Conservation (phyloP, 2,888 invertebrate species). For the Patella caerulea region DNA sequence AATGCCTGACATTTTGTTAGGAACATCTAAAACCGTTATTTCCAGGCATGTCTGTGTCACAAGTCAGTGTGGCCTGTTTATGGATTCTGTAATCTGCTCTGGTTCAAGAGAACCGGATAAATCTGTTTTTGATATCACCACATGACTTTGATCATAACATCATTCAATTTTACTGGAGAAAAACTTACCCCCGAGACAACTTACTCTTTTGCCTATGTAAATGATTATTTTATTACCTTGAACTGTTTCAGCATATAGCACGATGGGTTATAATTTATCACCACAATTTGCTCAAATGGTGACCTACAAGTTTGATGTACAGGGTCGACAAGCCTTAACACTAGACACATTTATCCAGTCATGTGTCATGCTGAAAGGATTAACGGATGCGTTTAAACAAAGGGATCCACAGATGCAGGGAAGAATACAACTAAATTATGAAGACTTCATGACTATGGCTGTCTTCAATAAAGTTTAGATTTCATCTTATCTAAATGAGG, state of each 20-base stretch:
- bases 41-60: no score
- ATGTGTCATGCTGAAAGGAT: conserved; percentile 86
- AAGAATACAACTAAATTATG: conserved; percentile 87
- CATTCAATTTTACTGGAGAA: no score
- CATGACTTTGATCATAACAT: no score
- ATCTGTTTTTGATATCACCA: no score
- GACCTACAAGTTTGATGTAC: conserved; percentile 80
- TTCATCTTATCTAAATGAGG: background rate
- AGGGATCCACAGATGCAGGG: conserved; percentile 87
- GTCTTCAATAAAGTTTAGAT: conserved; percentile 72
- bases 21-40: no score
- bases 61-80: no score
- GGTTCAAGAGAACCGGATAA: no score
- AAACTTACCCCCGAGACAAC: background rate
- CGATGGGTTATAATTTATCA: conserved; percentile 91
- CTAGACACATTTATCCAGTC: conserved; percentile 91
- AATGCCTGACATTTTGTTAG: no score
- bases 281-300: conserved; percentile 84
- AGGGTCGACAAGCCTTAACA: conserved; percentile 78
- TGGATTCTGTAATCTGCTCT: no score
- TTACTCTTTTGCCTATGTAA: no score
- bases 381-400: conserved; percentile 84
- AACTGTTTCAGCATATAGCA: conserved; percentile 79
- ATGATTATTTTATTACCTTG: background rate
- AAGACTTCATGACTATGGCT: conserved; percentile 90